Percentiles rank a stretch among this genome's conserved stretches.
phyloP scores from a whole-genome alignment of 2,888 invertebrate genomes.

The Chelonus formosanus region DNA sequence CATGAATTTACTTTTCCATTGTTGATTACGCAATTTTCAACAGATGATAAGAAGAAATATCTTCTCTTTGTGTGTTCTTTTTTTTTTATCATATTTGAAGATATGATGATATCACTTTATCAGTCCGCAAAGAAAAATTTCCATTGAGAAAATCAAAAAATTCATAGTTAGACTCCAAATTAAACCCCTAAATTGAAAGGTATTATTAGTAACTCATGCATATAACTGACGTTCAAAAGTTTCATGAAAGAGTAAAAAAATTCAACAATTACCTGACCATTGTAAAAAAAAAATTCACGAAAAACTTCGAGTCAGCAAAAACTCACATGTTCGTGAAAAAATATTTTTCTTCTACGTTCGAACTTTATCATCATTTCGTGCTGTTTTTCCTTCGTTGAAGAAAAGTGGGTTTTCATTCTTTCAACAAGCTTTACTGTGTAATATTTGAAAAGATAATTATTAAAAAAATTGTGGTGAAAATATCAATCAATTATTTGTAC shows the following conservation, averaged over 20 bases:
- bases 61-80: no score
- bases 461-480: no score
- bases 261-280: not conserved
- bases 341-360: slow-evolving; percentile 17
- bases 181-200: no score
- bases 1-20: slow-evolving; percentile 21
- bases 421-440: not conserved
- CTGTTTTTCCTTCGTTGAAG: slow-evolving; percentile 18
- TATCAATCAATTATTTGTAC: no score
- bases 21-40: not conserved
- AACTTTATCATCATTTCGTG: slow-evolving; percentile 6
- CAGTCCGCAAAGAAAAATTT: no score
- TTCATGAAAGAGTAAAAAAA: slow-evolving; percentile 1
- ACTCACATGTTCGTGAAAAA: slow-evolving; percentile 2
- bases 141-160: no score
- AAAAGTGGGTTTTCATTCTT: not conserved
- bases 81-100: no score
- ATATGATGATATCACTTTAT: no score
- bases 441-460: no score
- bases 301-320: slow-evolving; percentile 22
- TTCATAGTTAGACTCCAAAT: no score
- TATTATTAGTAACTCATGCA: no score
- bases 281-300: slow-evolving; percentile 8
- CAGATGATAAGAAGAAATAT: no score
- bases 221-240: slow-evolving; percentile 8